Percentiles rank a stretch among this genome's conserved stretches.
phyloP scores from a whole-genome alignment of 2,888 invertebrate species.

The Alloplasta piceator region DNA sequence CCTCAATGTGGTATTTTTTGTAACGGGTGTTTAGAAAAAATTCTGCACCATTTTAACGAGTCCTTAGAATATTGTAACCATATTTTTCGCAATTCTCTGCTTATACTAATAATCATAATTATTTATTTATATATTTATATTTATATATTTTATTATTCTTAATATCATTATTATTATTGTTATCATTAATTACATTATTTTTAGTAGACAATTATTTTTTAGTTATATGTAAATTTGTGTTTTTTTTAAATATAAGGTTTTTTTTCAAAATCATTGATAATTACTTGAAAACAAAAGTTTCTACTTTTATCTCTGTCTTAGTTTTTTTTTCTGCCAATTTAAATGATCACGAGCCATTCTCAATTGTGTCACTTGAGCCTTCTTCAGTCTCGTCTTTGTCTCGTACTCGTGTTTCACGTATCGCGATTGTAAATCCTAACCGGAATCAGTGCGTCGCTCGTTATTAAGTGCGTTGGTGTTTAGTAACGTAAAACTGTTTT shows the following conservation, averaged over 20 bases:
- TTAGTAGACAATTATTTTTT: too few relatives aligned
- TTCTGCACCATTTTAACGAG: too few relatives aligned
- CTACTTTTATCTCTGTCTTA: background rate
- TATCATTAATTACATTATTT: too few relatives aligned
- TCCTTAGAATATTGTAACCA: too few relatives aligned
- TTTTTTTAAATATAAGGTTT: background rate
- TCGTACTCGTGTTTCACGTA: slow-evolving; percentile 56
- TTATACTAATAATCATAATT: too few relatives aligned
- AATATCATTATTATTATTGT: too few relatives aligned
- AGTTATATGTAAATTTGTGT: too few relatives aligned
- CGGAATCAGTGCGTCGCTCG: slow-evolving; percentile 63
- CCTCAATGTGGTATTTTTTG: too few relatives aligned
- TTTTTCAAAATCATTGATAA: background rate
- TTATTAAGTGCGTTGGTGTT: slow-evolving; percentile 68
- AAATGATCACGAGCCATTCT: slow-evolving; percentile 18
- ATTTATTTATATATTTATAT: too few relatives aligned
- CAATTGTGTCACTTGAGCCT: slow-evolving; percentile 50
- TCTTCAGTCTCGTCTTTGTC: slow-evolving; percentile 43
- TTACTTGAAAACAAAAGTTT: background rate
- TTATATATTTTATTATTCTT: too few relatives aligned
- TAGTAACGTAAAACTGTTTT: slow-evolving; percentile 59
- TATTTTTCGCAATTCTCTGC: too few relatives aligned
- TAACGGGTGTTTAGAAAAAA: too few relatives aligned
- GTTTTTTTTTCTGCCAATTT: background rate
- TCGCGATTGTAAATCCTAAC: slow-evolving; percentile 44